Conservation (phyloP, 2,888 invertebrate species). For the Noctua fimbriata region DNA sequence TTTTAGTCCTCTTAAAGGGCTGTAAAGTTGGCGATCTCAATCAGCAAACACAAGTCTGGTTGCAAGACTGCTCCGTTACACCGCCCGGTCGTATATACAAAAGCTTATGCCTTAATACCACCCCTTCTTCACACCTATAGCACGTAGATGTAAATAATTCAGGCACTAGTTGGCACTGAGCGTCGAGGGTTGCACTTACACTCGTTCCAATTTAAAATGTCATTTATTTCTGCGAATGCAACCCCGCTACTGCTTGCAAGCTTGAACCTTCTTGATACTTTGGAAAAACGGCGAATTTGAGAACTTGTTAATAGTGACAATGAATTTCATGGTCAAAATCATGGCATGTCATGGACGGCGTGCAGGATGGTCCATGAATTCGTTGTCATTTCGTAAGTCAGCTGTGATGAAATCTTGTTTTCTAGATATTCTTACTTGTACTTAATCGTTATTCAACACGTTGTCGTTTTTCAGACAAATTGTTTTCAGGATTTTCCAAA, state of each 20-base stretch:
- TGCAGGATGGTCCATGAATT: not conserved
- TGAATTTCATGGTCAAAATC: not conserved
- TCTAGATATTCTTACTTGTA: not conserved
- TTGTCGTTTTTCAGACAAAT: too few relatives aligned
- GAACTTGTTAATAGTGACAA: not conserved
- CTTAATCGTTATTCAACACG: not conserved
- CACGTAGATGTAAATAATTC: slow-evolving; percentile 68
- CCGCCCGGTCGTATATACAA: slow-evolving; percentile 1
- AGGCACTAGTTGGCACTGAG: slow-evolving; percentile 66
- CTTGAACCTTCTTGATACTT: slow-evolving; percentile 55
- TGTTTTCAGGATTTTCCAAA: not conserved
- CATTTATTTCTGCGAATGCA: slow-evolving; percentile 80
- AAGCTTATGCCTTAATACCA: slow-evolving; percentile 39
- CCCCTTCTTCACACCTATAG: slow-evolving; percentile 51
- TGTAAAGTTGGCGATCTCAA: not conserved
- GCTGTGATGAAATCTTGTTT: not conserved
- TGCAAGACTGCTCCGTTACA: not conserved
- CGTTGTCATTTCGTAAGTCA: not conserved
- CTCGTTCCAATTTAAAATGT: slow-evolving; percentile 81
- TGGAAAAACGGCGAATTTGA: not conserved
- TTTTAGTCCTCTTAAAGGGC: not conserved
- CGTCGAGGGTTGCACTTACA: slow-evolving; percentile 69
- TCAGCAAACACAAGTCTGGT: not conserved
- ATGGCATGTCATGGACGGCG: not conserved
- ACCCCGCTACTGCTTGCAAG: slow-evolving; percentile 62